Conservation (phyloP, 2,888 invertebrate species). For the Epistrophe grossulariae region DNA sequence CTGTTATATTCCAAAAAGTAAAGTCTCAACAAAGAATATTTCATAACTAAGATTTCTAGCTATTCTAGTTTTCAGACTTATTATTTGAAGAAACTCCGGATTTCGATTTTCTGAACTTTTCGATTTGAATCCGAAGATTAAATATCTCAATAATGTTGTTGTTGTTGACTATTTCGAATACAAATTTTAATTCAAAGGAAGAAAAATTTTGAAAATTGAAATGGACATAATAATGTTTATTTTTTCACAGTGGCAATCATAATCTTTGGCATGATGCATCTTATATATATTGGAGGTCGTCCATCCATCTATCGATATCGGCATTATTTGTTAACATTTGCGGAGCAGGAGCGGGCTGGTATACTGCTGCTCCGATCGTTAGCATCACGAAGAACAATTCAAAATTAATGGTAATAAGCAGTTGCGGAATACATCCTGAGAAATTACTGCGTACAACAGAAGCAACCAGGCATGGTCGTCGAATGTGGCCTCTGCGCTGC, state of each 20-base stretch:
- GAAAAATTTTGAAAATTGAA: too few species aligned
- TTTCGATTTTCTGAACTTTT: too few species aligned
- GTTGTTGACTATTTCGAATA: too few species aligned
- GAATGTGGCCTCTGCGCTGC: constrained; percentile 50
- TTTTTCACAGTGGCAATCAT: neutral
- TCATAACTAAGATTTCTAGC: too few species aligned
- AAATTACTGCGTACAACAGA: constrained; percentile 84
- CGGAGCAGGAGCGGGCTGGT: constrained; percentile 35
- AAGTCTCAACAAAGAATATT: too few species aligned
- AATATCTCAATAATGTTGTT: too few species aligned
- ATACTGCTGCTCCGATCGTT: constrained; percentile 80
- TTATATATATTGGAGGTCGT: constrained; percentile 62
- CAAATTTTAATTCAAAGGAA: too few species aligned
- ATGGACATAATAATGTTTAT: too few species aligned
- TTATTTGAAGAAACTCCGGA: too few species aligned
- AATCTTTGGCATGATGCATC: constrained; percentile 53
- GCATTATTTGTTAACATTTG: constrained; percentile 50
- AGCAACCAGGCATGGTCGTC: constrained; percentile 77
- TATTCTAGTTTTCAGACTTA: too few species aligned
- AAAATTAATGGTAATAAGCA: constrained; percentile 84
- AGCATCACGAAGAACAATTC: constrained; percentile 84
- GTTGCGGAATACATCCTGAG: constrained; percentile 79
- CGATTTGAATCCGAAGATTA: too few species aligned
- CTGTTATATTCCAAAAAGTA: too few species aligned
- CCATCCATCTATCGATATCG: constrained; percentile 74